Evolutionary conservation across 2,888 invertebrate genomes (phyloP), one percentile per base, ranked within the genome.

Genomic region (Leptinotarsa rubiginosa): DNA sequence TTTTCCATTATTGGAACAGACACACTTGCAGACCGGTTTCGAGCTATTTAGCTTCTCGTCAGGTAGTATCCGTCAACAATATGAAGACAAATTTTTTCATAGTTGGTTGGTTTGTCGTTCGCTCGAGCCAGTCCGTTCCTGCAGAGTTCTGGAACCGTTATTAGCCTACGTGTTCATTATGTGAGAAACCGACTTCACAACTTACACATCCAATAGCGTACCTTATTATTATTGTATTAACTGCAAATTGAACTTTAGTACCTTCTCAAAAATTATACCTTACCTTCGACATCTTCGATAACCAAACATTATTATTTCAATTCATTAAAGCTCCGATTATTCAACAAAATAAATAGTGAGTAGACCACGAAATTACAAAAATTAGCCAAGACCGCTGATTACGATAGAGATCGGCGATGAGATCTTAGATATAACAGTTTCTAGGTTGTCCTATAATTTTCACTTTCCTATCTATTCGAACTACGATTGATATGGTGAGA

Each of bases 111-210:
- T 41, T 41, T 41, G 12, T 12, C 10, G 41, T 41, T 41, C 2
- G 10, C 2, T 41, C 10, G n/a, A 4, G 50, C n/a, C 10, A 68
- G 41, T 54, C 41, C 74, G 18, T 62, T 25, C 66, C 74, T 71
- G 74, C 41, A 5, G n/a, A 4, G 62, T 62, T 41, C 31, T 12
- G 12, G 62, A 12, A 41, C 62, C 10, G n/a, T 62, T 31, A n/a
- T 62, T 31, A 62, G 41, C 10, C 76, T 78, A 84, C 83, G 85
- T 85, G 85, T 86, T 86, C 86, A 86, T 86, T 86, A 86, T 83
- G 83, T 84, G 85, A 84, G 85, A 86, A 85, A 83, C 81, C 81
- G 82, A 80, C 79, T 81, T 82, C 77, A 80, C 80, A 82, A 78
- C 81, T 79, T 79, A 79, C 70, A 73, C 74, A 78, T 77, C 75